A percentile compares a stretch with the other conserved stretches of the same genome.
Evolutionary conservation across 1,140 invertebrate species (phyloP).

Genomic region (Achatina immaculata): DNA sequence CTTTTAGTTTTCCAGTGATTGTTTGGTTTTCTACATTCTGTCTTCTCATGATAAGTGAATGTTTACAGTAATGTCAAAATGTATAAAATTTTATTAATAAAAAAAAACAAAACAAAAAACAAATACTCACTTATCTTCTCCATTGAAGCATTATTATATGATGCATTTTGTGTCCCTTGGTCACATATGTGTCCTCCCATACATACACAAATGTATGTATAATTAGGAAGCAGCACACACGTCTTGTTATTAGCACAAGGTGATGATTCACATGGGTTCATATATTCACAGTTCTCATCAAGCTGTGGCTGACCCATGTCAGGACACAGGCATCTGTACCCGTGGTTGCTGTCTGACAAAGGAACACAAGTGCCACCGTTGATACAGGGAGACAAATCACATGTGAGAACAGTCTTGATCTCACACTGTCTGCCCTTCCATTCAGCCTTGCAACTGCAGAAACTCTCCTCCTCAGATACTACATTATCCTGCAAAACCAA

Average conservation of each 20-base stretch:
- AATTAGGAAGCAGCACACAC: neutral
- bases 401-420: neutral
- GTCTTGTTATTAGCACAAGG: neutral
- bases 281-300: neutral
- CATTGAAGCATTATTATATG: neutral
- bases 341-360: neutral
- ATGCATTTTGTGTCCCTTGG: neutral
- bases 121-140: neutral
- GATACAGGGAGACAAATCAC: slow-evolving; percentile 3
- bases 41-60: no score
- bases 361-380: slow-evolving; percentile 15
- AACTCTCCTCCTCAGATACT: neutral
- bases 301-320: neutral
- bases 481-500: neutral
- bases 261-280: slow-evolving; percentile 7
- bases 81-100: no score
- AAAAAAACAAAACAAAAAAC: no score
- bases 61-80: no score
- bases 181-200: neutral
- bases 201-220: neutral
- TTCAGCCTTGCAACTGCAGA: neutral
- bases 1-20: no score
- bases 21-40: no score
- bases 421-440: slow-evolving; percentile 15
- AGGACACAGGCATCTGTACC: slow-evolving; percentile 1